Conservation (phyloP, 1,140 invertebrate species). For the Lasioglossum baleicum region DNA sequence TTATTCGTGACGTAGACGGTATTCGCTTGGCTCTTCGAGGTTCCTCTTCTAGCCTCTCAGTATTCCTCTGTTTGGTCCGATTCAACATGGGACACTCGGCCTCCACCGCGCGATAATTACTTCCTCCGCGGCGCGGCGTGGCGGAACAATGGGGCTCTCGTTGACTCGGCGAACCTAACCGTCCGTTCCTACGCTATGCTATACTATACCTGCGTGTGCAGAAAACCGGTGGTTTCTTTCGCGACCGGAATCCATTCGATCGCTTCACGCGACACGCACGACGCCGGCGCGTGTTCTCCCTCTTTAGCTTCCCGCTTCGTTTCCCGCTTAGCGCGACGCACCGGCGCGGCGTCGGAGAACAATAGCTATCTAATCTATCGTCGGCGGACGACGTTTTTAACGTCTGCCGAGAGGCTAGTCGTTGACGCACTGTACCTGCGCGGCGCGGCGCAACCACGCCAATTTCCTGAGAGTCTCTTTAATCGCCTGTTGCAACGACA, state of each 20-base stretch:
- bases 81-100: not conserved
- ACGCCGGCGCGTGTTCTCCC: not conserved
- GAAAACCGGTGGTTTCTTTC: not conserved
- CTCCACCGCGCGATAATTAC: constrained; percentile 27
- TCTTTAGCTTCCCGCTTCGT: not conserved
- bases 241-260: constrained; percentile 3
- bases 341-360: not conserved
- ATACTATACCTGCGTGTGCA: not conserved
- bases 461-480: too few species aligned
- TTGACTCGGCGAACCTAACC: not conserved
- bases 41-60: too few species aligned
- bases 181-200: too few species aligned
- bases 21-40: not conserved
- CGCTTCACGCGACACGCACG: constrained; percentile 4
- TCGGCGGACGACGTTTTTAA: not conserved
- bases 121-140: not conserved
- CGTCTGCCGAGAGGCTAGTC: too few species aligned
- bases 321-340: too few species aligned
- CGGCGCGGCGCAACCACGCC: too few species aligned
- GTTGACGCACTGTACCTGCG: too few species aligned
- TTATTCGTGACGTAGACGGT: not conserved
- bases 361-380: constrained; percentile 14
- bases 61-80: not conserved
- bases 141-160: constrained; percentile 12
- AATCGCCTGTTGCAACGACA: too few species aligned